Evolutionary conservation across 2,113 vertebrate genomes (phyloP), one percentile per base, ranked within the genome.

Genomic region (Pica pica): DNA sequence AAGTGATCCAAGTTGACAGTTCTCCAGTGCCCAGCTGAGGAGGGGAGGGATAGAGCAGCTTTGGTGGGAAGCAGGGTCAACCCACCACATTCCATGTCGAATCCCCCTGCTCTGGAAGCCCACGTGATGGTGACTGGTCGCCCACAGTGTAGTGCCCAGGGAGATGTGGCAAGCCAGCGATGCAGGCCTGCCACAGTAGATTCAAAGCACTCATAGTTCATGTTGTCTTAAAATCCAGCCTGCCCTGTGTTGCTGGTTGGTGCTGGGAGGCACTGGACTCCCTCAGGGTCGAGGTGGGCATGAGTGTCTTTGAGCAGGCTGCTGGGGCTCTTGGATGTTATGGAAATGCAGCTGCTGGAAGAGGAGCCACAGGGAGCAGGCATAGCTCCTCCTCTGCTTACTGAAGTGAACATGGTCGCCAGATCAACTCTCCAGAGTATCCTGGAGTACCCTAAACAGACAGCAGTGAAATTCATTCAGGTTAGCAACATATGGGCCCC

Each of bases 101-200:
- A 15, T 35, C 39, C 42, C 10, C 13, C 57, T 64, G 39, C 50
- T 76, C 26, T 49, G 46, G 23, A 65, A 59, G 11, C 14, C n/a
- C 2, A 1, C 3, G 10, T 17, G 50, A n/a, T 27, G 27, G 35
- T 7, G 31, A 28, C 33, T 10, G 60, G 4, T 56, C 16, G 26
- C 37, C 9, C 37, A 46, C 1, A 2, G 21, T 1, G 2, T 19
- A 33, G 42, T 7, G 28, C 9, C 31, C 4, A 0, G 4, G 18
- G 30, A 76, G 37, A 52, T 0, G 0, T 7, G 37, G 22, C 31
- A 56, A 61, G 21, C 6, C 7, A 4, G 42, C 0, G 0, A 10
- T 27, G 39, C n/a, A 53, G 68, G n/a, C 42, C 21, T 65, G n/a
- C 26, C 20, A 13, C 20, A 16, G 16, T 4, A 33, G 35, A 20